Base-by-base conservation (phyloP, 2,113 vertebrate species). In the Numida meleagris region DNA sequence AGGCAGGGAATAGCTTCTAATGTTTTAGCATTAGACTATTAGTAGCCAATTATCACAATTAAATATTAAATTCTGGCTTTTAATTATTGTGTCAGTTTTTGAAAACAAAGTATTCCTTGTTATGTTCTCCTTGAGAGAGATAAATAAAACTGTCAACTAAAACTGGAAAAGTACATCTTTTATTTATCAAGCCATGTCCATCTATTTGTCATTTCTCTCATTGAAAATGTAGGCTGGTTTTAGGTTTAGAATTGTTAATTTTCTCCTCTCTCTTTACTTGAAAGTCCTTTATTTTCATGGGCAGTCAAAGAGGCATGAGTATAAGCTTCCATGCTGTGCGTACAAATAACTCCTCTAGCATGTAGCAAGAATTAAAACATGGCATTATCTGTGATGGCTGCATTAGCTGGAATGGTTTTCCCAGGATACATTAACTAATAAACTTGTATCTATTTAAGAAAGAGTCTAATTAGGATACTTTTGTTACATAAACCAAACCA, bases 251-350 rank as follows among this genome's bases (percentile, higher is more conserved):
- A 88, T 86, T 57, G 24, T 80, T 96, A 87, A 88, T 97, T 95
- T 97, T 90, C 80, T 96, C 59, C 43, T 36, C 16, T 89, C 59
- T 89, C 65, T 92, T 87, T 79, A 50, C 83, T 94, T 94, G 66
- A 84, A 83, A 86, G 78, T 95, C 86, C 86, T 96, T 93, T 94
- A 83, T 93, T 93, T 94, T 94, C 78, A 66, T 96, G 92, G 94
- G 92, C 94, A 94, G 59, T 89, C 93, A 91, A 89, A 96, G 88
- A 95, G 89, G 68, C 89, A 67, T 81, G 82, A 89, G 48, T 87
- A 45, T 95, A 81, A 94, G 83, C 91, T 78, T 94, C 70, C 94
- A 95, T 94, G 95, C 95, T 96, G 95, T 93, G 93, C 2, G 0
- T 86, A 74, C 96, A 93, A 95, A 90, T 96, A 96, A 94, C 72